These are phyloP conservation scores for Dasysyrphus tricinctus DNA, from an alignment of 2,888 invertebrate genomes.

Conservation along the genomic window DNA sequence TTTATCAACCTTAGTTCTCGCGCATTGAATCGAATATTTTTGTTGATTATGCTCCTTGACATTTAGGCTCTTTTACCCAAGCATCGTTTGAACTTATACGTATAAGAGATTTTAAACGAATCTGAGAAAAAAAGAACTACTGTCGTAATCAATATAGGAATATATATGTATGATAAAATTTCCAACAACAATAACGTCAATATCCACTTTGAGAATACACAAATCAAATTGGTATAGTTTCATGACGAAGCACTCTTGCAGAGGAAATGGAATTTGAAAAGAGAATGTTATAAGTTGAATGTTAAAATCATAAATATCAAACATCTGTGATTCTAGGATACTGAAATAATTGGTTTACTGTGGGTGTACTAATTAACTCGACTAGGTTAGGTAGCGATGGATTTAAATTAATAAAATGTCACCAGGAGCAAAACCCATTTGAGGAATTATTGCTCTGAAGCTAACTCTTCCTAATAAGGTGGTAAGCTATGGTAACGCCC, in stretches of 20 bases:
- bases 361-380: not conserved
- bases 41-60: constrained; percentile 50
- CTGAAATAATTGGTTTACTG: not conserved
- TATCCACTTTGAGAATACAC: not conserved
- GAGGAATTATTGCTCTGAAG: too few species aligned
- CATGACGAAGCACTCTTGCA: not conserved
- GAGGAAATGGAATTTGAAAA: constrained; percentile 21
- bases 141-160: not conserved
- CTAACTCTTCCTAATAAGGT: too few species aligned
- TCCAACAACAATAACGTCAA: not conserved
- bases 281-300: constrained; percentile 50
- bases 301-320: constrained; percentile 46
- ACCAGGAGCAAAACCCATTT: not conserved
- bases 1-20: constrained; percentile 13
- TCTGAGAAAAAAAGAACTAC: not conserved
- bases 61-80: constrained; percentile 31
- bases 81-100: constrained; percentile 13
- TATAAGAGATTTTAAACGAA: constrained; percentile 13
- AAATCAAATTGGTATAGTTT: not conserved
- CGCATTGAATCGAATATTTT: constrained; percentile 43
- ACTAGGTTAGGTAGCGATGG: not conserved
- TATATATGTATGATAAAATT: not conserved
- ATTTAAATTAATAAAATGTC: not conserved
- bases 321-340: constrained; percentile 18
- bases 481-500: too few species aligned